phyloP scores from a whole-genome alignment of 2,888 invertebrate genomes.

The Sarcophaga carnaria region DNA sequence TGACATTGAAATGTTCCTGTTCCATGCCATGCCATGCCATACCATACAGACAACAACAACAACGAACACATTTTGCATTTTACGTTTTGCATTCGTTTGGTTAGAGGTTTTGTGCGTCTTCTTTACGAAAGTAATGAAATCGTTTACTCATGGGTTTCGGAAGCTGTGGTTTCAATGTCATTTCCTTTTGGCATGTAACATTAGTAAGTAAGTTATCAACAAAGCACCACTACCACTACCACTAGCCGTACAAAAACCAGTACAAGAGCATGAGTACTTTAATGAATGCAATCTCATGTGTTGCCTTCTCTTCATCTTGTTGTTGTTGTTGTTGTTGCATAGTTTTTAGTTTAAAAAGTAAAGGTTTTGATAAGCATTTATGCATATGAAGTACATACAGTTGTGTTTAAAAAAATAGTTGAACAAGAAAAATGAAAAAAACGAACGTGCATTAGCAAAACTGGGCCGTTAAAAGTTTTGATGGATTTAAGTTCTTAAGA shows the following conservation, averaged over 20 bases:
- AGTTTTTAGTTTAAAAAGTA: conserved; percentile 36
- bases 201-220: conserved; percentile 54
- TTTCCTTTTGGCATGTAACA: conserved; percentile 69
- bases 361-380: conserved; percentile 26
- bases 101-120: conserved; percentile 6
- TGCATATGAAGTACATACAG: not conserved
- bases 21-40: conserved; percentile 43
- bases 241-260: not conserved
- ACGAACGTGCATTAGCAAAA: no score
- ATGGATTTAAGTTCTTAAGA: no score
- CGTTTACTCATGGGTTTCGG: conserved; percentile 79
- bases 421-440: no score
- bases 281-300: conserved; percentile 51
- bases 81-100: no score
- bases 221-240: no score
- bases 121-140: conserved; percentile 62
- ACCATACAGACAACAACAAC: not conserved
- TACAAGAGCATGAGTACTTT: not conserved
- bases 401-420: not conserved
- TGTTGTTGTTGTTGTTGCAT: conserved; percentile 15
- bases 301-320: not conserved
- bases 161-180: conserved; percentile 78
- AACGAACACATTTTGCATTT: no score
- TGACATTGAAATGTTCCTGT: conserved; percentile 69
- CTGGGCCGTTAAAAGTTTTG: no score